These are phyloP conservation scores for Chrysolina haemoptera DNA, from an alignment of 2,888 invertebrate genomes.

Conservation along the genomic window DNA sequence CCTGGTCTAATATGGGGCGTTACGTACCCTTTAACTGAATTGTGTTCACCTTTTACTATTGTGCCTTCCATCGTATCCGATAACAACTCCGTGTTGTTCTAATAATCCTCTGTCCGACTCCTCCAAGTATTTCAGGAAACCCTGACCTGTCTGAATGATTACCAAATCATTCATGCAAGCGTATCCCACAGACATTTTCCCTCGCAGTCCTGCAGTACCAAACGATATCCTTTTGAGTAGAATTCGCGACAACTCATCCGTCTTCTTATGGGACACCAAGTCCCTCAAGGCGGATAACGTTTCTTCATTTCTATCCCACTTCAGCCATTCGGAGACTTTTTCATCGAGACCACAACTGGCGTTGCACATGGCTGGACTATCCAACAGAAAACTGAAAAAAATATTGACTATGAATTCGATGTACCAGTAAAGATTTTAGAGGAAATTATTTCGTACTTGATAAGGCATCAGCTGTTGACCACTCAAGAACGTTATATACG, in stretches of 20 bases:
- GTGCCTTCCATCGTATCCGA: slow-evolving; percentile 94
- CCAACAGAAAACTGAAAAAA: not conserved
- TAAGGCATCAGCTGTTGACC: slow-evolving; percentile 3
- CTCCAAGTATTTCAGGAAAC: slow-evolving; percentile 83
- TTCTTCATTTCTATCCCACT: slow-evolving; percentile 82
- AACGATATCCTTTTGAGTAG: slow-evolving; percentile 84
- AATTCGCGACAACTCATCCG: slow-evolving; percentile 75
- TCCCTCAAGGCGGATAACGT: slow-evolving; percentile 77
- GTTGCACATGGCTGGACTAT: slow-evolving; percentile 14
- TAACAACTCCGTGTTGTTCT: slow-evolving; percentile 81
- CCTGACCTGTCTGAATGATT: slow-evolving; percentile 95
- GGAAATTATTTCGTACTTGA: not conserved
- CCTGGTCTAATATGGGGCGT: no score
- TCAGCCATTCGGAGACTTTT: slow-evolving; percentile 81
- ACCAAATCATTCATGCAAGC: slow-evolving; percentile 96
- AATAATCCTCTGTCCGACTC: slow-evolving; percentile 74
- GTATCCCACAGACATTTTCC: slow-evolving; percentile 94
- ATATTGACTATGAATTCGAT: not conserved
- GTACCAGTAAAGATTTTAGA: not conserved
- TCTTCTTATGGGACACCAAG: slow-evolving; percentile 73
- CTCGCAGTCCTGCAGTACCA: slow-evolving; percentile 95
- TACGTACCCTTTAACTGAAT: no score
- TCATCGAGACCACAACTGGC: slow-evolving; percentile 70
- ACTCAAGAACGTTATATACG: not conserved
- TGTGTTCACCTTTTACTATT: slow-evolving; percentile 84